Evolutionary conservation across 2,113 vertebrate species (phyloP).

Genomic region (Strix uralensis): DNA sequence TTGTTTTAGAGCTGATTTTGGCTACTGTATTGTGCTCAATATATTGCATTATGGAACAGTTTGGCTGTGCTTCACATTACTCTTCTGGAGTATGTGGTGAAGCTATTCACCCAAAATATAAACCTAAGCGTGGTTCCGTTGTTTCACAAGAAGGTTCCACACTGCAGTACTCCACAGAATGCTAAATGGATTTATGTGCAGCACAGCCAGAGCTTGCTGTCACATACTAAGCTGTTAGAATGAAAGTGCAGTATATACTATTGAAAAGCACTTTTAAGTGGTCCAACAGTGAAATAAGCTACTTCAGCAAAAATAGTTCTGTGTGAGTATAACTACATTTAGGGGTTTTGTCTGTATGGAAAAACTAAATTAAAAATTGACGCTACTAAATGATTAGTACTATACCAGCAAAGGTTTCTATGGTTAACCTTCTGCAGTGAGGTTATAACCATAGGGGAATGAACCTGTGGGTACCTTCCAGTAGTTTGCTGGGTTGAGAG

Average conservation of each 20-base stretch:
- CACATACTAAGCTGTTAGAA: neutral
- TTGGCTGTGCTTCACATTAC: neutral
- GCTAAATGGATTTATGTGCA: neutral
- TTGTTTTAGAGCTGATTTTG: conserved; percentile 48
- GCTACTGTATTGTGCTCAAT: neutral
- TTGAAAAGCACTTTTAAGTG: neutral
- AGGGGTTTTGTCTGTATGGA: neutral
- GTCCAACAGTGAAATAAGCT: neutral
- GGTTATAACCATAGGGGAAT: neutral
- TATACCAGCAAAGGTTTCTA: neutral
- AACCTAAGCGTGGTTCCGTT: neutral
- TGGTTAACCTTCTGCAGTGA: neutral
- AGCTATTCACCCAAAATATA: neutral
- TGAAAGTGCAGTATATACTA: neutral
- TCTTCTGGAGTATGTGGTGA: neutral
- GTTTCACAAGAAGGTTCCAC: neutral
- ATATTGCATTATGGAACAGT: neutral
- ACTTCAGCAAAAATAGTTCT: neutral
- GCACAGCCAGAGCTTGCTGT: neutral
- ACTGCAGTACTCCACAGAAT: neutral
- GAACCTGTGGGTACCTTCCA: conserved; percentile 19
- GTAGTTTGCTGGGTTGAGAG: conserved; percentile 10
- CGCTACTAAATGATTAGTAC: neutral
- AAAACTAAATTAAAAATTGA: neutral
- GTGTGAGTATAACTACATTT: neutral